A percentile compares a stretch with the other conserved stretches of the same genome.
phyloP scores from a whole-genome alignment of 2,113 vertebrate species.

The Enhydra lutris region DNA sequence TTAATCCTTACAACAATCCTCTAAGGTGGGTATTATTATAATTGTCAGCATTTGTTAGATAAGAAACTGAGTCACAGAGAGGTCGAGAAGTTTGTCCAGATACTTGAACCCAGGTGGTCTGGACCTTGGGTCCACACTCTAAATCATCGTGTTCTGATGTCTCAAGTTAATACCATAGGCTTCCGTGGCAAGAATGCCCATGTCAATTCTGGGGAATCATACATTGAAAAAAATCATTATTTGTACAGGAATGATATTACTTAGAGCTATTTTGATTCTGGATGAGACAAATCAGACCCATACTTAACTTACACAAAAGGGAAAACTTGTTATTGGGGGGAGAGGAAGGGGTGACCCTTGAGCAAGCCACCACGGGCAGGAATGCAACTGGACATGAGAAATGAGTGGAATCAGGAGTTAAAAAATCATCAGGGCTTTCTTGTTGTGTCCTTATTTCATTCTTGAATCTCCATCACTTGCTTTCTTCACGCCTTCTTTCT shows the following conservation, averaged over 20 bases:
- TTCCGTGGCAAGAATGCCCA: not conserved
- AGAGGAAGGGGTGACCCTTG: not conserved
- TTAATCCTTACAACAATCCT: not conserved
- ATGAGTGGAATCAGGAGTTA: not conserved
- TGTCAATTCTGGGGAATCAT: not conserved
- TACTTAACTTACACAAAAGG: not conserved
- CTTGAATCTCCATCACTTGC: accelerated
- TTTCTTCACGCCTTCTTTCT: not conserved
- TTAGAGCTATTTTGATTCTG: constrained; percentile 10
- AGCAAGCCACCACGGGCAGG: not conserved
- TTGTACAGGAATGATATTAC: not conserved
- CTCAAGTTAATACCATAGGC: not conserved
- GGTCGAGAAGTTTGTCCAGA: not conserved
- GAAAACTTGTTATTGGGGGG: not conserved
- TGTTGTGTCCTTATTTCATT: not conserved
- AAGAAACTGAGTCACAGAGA: not conserved
- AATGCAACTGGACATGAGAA: not conserved
- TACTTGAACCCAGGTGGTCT: not conserved
- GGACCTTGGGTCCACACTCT: not conserved
- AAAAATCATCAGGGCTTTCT: no score
- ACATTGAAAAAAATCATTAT: not conserved
- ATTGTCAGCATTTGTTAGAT: not conserved
- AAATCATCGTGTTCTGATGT: accelerated
- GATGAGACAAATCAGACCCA: not conserved
- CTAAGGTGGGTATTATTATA: no score